A percentile compares a stretch with the other conserved stretches of the same genome.
Evolutionary conservation across 2,797 vertebrate species (phyloP).

Genomic region (Parotocinclus haroldoi): DNA sequence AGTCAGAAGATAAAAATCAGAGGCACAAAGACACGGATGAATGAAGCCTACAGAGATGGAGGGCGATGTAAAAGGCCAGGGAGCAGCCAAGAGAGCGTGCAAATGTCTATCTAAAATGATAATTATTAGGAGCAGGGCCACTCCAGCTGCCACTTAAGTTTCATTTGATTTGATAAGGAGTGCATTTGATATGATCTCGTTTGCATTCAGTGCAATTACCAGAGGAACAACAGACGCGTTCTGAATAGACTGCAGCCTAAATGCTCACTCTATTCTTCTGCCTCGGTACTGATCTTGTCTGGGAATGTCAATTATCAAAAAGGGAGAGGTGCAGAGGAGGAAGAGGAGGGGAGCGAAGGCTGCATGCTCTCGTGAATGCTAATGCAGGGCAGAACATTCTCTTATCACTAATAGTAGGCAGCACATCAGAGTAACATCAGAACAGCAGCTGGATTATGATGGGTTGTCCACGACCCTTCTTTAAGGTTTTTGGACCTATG

Average conservation of each 20-base stretch:
- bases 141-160: slow-evolving; percentile 51
- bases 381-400: slow-evolving; percentile 24
- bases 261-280: slow-evolving; percentile 61
- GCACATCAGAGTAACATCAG: slow-evolving; percentile 15
- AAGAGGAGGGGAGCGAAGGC: slow-evolving; percentile 4
- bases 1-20: too few species aligned
- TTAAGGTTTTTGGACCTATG: too few species aligned
- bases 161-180: slow-evolving; percentile 64
- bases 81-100: slow-evolving; percentile 27
- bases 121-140: slow-evolving; percentile 33
- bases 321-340: slow-evolving; percentile 37
- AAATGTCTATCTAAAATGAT: slow-evolving; percentile 55
- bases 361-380: slow-evolving; percentile 35
- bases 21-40: too few species aligned
- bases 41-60: not conserved
- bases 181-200: slow-evolving; percentile 45
- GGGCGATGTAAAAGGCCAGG: slow-evolving; percentile 6
- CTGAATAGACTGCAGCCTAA: slow-evolving; percentile 60
- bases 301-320: slow-evolving; percentile 72
- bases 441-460: slow-evolving; percentile 12
- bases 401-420: slow-evolving; percentile 16
- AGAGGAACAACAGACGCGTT: slow-evolving; percentile 62
- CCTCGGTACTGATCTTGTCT: slow-evolving; percentile 70
- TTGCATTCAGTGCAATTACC: slow-evolving; percentile 69
- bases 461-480: too few species aligned